Evolutionary conservation across 2,888 invertebrate genomes (phyloP), one percentile per base, ranked within the genome.

Genomic region (Apeira syringaria): DNA sequence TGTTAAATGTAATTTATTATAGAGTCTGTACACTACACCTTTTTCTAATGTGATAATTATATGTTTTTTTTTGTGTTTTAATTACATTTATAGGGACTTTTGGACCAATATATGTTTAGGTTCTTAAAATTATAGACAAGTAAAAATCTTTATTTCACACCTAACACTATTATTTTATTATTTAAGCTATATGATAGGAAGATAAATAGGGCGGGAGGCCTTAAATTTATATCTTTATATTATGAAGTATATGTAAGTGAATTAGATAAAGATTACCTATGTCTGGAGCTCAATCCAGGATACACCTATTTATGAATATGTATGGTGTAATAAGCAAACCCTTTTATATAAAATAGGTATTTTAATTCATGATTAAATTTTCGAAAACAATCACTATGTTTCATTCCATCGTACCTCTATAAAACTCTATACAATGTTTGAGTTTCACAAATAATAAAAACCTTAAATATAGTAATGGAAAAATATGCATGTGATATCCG

Each of bases 401-500:
- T 20, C 39, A 46, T 50, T 53, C 29, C 34, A 47, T 30, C 13
- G 38, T 30, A 9, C 43, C 43, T 45, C 25, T 29, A 28, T 28
- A 47, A 43, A 43, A 32, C 13, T 36, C 44, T 40, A 30, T 24
- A 11, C 43, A 33, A 43, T 1, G 12, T 35, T 32, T 46, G 47
- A 56, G 51, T 53, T 53, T 56, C 48, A 43, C 50, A 44, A 44
- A 32, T 46, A 40, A 48, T 46, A 49, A 48, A 53, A 38, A 41
- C 46, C 38, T 55, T 52, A 54, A 22, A 49, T 38, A 44, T 46
- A 34, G 75, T 64, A 73, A 72, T 86, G 81, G 77, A 85, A 85
- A 84, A 85, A 85, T 83, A 83, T 80, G 77, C 69, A 77, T 79
- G 68, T 74, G 74, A 82, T 76, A 76, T 80, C 64, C 59, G 60